Base-by-base conservation (phyloP, 2,113 vertebrate species). In the Psittacula cyanocephala region DNA sequence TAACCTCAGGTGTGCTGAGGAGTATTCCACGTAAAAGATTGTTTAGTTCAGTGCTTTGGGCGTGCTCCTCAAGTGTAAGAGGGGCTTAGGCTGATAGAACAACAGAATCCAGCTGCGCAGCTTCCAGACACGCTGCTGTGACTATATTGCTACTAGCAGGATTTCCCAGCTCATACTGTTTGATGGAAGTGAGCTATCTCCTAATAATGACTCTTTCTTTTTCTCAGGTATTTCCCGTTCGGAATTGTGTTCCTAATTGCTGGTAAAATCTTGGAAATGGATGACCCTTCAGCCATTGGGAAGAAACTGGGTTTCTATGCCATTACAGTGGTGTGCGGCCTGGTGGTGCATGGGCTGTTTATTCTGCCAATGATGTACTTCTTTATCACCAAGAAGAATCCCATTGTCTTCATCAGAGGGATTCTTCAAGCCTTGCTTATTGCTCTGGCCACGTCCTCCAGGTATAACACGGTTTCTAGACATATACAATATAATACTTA, bases 191-290 rank as follows among this genome's bases (percentile, higher is more conserved):
- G 18, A 91, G 37, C 27, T 67, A 1, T 47, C 67, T 81, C 55
- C 70, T 76, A 44, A 37, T 17, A 57, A 81, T 27, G 23, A 53
- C 53, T 84, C 68, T 57, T 41, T 88, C 31, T 57, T 62, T 95
- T 74, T 53, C 49, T 46, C 90, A 99, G 99, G 99, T 99, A 99
- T 95, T 99, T 99, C 88, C 99, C 99, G 24, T 99, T 99, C 12
- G 99, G 99, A 53, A 99, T 99, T 31, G 99, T 99, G 64, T 99
- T 99, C 96, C 98, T 99, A 96, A 99, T 99, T 28, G 99, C 99
- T 3, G 99, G 99, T n/a, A 99, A 99, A 97, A 99, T 99, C 97
- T 93, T 99, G 81, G 99, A 99, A 97, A 99, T 99, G 99, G 99
- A 99, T 9, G 99, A 99, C 95, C 99, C 99, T 17, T 98, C 99